Percentiles rank a stretch among this genome's conserved stretches.
Evolutionary conservation across 1,140 invertebrate genomes (phyloP).

Genomic region (Tribolium madens): DNA sequence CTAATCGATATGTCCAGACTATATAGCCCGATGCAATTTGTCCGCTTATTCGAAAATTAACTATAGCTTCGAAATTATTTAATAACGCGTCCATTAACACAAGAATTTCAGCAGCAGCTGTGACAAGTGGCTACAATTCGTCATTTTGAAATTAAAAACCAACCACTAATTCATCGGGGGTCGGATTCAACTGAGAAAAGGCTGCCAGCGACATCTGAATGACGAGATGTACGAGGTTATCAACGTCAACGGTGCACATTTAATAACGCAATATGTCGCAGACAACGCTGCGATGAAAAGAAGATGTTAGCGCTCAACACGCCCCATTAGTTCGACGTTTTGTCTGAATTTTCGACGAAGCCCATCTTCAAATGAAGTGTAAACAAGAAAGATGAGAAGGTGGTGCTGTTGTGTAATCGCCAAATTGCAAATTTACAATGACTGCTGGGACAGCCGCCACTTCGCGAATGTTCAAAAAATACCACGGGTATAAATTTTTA

Average conservation of each 20-base stretch:
- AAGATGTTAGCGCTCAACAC: constrained; percentile 10
- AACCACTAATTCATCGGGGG: constrained; percentile 22
- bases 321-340: constrained; percentile 23
- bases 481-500: constrained; percentile 4
- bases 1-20: constrained; percentile 31
- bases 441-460: constrained; percentile 1
- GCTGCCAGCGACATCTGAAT: constrained; percentile 30
- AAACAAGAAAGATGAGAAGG: not conserved
- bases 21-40: not conserved
- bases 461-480: not conserved
- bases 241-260: constrained; percentile 36
- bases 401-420: not conserved
- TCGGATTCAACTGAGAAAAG: constrained; percentile 5
- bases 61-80: constrained; percentile 2
- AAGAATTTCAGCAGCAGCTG: not conserved
- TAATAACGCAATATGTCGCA: constrained; percentile 37
- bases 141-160: constrained; percentile 30
- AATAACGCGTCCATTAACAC: constrained; percentile 11
- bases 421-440: constrained; percentile 33
- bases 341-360: constrained; percentile 15
- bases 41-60: constrained; percentile 15
- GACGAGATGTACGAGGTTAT: constrained; percentile 32
- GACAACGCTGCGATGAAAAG: constrained; percentile 20
- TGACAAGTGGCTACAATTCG: constrained; percentile 13
- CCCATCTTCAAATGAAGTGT: constrained; percentile 27